These are phyloP conservation scores for Liopterus haemorrhoidalis DNA, from an alignment of 2,888 invertebrate genomes.

Conservation along the genomic window DNA sequence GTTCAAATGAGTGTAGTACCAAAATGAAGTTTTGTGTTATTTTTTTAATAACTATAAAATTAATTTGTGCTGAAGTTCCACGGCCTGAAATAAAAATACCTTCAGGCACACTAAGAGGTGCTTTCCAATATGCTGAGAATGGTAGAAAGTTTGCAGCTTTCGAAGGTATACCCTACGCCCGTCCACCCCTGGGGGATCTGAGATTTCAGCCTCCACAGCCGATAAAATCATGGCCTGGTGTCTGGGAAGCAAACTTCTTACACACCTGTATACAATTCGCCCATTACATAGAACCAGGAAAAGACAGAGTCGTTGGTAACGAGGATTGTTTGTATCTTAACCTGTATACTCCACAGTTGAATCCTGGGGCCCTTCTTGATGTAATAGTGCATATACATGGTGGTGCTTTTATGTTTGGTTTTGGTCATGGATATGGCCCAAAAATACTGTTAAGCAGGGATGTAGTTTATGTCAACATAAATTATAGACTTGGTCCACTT, in stretches of 20 bases:
- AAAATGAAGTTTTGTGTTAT: too few relatives aligned
- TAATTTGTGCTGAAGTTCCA: too few relatives aligned
- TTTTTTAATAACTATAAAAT: too few relatives aligned
- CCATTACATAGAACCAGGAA: constrained; percentile 19
- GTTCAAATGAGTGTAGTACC: too few relatives aligned
- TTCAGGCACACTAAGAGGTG: too few relatives aligned
- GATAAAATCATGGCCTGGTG: constrained; percentile 56
- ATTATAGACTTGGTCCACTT: constrained; percentile 66
- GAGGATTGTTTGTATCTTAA: constrained; percentile 66
- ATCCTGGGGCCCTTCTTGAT: constrained; percentile 48
- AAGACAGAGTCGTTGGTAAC: constrained; percentile 32
- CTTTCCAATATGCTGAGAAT: too few relatives aligned
- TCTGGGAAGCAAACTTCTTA: constrained; percentile 59
- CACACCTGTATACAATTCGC: constrained; percentile 42
- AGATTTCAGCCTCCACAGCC: too few relatives aligned
- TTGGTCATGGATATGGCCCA: constrained; percentile 48
- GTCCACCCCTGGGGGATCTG: too few relatives aligned
- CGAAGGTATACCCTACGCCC: too few relatives aligned
- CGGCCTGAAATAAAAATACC: too few relatives aligned
- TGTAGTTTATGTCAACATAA: constrained; percentile 61
- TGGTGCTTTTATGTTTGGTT: constrained; percentile 65
- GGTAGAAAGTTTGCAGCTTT: too few relatives aligned
- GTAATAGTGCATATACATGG: constrained; percentile 64
- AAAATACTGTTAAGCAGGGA: constrained; percentile 57
- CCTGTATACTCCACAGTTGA: constrained; percentile 53